These are phyloP conservation scores for Mus spretus DNA, from an alignment of 2,797 vertebrate genomes.

Conservation along the genomic window DNA sequence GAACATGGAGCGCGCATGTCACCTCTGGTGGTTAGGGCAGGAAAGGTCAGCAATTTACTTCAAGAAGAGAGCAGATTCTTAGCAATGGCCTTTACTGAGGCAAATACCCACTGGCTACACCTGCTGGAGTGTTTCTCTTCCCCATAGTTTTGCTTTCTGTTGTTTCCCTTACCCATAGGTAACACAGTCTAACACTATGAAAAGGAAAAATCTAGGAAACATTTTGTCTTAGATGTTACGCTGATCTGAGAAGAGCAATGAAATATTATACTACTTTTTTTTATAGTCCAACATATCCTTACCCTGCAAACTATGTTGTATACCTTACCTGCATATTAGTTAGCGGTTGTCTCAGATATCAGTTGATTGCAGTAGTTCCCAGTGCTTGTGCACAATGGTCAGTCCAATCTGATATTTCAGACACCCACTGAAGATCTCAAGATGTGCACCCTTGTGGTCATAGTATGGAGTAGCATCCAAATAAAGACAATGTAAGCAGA, in stretches of 20 bases:
- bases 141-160: not conserved
- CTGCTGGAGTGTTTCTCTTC: not conserved
- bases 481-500: not conserved
- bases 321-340: not conserved
- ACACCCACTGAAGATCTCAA: not conserved
- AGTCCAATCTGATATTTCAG: not conserved
- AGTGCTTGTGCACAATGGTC: not conserved
- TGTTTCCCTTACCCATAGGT: not conserved
- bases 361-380: not conserved
- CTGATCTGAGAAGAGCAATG: not conserved
- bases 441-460: not conserved
- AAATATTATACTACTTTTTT: not conserved
- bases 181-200: not conserved
- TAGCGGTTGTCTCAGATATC: not conserved
- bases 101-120: not conserved
- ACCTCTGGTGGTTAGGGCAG: constrained; percentile 1
- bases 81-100: constrained; percentile 33
- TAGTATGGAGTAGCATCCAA: not conserved
- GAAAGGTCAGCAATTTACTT: constrained; percentile 51
- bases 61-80: not conserved
- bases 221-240: not conserved
- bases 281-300: not conserved
- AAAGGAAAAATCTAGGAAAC: not conserved
- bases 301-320: not conserved
- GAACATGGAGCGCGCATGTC: constrained; percentile 60